Conservation (phyloP, 1,140 invertebrate species). For the Aphelinus certus region DNA sequence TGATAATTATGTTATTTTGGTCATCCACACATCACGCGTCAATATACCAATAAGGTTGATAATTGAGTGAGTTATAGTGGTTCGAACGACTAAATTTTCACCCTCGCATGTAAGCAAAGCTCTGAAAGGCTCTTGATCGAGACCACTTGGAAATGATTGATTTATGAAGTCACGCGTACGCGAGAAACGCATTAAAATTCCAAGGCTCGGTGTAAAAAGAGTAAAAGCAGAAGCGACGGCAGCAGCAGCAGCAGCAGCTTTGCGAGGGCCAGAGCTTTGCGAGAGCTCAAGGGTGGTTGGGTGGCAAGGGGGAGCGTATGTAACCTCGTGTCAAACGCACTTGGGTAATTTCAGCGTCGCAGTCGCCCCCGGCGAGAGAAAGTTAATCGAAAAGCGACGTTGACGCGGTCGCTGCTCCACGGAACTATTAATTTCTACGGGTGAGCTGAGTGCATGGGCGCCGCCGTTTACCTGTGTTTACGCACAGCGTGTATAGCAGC, state of each 20-base stretch:
- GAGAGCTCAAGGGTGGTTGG: no score
- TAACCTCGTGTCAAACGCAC: neutral
- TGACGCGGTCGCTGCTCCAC: neutral
- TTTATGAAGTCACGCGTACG: no score
- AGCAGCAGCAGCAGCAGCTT: neutral
- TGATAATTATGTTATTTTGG: no score
- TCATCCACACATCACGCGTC: no score
- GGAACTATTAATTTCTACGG: constrained; percentile 26
- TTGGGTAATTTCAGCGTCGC: constrained; percentile 4
- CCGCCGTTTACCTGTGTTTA: neutral
- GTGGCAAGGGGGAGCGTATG: no score
- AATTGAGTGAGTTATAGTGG: no score
- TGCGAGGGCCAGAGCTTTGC: neutral
- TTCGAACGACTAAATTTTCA: no score
- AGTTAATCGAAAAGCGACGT: constrained; percentile 40
- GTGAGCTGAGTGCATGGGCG: neutral
- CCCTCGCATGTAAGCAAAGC: no score
- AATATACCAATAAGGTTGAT: no score
- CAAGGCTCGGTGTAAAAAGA: neutral
- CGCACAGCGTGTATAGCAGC: neutral
- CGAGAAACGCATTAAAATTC: no score
- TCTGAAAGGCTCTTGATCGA: no score
- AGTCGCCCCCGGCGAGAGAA: constrained; percentile 31
- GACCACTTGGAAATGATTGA: no score
- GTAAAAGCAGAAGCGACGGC: neutral